Evolutionary conservation across 2,888 invertebrate species (phyloP).

Genomic region (Lasioglossum lativentre): DNA sequence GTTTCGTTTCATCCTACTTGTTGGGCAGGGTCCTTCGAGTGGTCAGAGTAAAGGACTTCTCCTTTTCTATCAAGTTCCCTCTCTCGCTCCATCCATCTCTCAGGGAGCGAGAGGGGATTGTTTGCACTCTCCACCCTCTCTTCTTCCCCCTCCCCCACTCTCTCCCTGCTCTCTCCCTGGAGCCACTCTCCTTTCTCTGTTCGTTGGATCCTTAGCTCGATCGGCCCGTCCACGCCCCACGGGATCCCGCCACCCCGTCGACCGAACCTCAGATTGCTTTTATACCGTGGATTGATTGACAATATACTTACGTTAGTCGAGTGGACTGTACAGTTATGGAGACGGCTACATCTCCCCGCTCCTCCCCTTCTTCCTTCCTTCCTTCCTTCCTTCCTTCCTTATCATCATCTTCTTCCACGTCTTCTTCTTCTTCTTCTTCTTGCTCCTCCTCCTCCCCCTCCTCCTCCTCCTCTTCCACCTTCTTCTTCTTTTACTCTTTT

Average conservation of each 20-base stretch:
- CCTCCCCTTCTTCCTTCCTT: not conserved
- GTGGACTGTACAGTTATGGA: constrained; percentile 81
- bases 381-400: not conserved
- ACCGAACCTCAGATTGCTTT: constrained; percentile 84
- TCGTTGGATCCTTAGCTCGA: constrained; percentile 52
- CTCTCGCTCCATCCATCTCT: constrained; percentile 28
- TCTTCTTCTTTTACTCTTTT: not conserved
- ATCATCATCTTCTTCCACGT: constrained; percentile 18
- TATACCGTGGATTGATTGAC: constrained; percentile 84
- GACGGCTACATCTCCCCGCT: constrained; percentile 62
- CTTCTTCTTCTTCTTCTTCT: not conserved
- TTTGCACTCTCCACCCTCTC: constrained; percentile 48
- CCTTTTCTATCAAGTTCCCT: constrained; percentile 50
- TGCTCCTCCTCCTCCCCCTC: no score
- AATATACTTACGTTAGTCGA: constrained; percentile 83
- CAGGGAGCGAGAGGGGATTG: constrained; percentile 46
- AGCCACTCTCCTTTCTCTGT: constrained; percentile 61
- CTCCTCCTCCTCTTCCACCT: not conserved
- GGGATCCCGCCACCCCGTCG: constrained; percentile 81
- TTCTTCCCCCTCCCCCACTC: constrained; percentile 21
- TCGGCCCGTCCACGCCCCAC: constrained; percentile 76
- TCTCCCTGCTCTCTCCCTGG: constrained; percentile 28
- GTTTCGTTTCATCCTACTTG: constrained; percentile 71
- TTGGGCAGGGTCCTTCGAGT: constrained; percentile 67
- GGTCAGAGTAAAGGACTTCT: constrained; percentile 62